phyloP scores from a whole-genome alignment of 2,888 invertebrate species.

The Oscheius onirici region DNA sequence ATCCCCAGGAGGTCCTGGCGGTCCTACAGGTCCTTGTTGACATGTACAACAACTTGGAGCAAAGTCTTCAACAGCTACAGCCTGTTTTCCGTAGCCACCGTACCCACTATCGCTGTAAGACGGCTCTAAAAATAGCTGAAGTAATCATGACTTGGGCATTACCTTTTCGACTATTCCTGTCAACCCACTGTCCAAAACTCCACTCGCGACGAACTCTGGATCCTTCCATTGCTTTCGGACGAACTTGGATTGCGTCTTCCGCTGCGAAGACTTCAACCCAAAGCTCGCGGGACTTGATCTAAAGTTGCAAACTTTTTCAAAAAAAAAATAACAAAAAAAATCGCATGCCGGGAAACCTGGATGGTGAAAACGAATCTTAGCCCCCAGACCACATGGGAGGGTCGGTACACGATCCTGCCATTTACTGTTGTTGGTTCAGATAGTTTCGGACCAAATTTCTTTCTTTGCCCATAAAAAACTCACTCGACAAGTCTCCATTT shows the following conservation, averaged over 20 bases:
- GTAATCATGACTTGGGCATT: not conserved
- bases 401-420: too few species aligned
- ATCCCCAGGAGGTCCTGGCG: constrained; percentile 54
- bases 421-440: not conserved
- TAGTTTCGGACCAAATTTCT: not conserved
- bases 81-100: constrained; percentile 13
- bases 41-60: constrained; percentile 47
- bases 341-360: not conserved
- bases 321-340: not conserved
- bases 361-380: not conserved
- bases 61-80: constrained; percentile 47
- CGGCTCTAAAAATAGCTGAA: constrained; percentile 3
- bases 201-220: constrained; percentile 39
- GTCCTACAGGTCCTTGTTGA: constrained; percentile 52
- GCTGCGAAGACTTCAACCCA: constrained; percentile 55
- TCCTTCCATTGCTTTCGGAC: constrained; percentile 26
- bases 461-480: not conserved
- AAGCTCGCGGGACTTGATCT: constrained; percentile 51
- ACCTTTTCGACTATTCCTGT: constrained; percentile 37
- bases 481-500: constrained; percentile 70
- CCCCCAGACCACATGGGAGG: not conserved
- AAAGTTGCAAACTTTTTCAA: constrained; percentile 1
- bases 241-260: constrained; percentile 36
- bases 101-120: constrained; percentile 31
- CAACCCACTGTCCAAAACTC: constrained; percentile 54